Base-by-base conservation (phyloP, 2,113 vertebrate genomes). In the Microtus montanus region DNA sequence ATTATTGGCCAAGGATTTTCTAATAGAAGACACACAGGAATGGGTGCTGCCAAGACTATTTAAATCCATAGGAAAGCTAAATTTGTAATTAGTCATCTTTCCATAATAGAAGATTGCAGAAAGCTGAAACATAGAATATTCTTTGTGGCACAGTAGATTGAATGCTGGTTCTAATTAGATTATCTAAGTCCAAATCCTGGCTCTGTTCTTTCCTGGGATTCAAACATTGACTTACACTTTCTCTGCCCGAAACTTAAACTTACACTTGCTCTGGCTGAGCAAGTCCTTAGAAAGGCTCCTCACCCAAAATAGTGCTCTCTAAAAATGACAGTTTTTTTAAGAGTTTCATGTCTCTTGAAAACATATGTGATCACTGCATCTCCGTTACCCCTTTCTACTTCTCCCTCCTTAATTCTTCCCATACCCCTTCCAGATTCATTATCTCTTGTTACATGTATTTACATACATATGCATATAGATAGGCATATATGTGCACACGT, bases 1-100 rank as follows among this genome's bases (percentile, higher is more conserved):
- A 84, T 87, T 95, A 26, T 78, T 93, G 92, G 87, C 87, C 41
- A 92, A 68, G 70, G 92, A 7, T 87, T 96, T 83, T 49, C 71
- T 87, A 41, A 77, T 24, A 71, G 22, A 71, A 94, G 58, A 49
- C 68, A 74, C 58, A 74, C 54, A 52, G 58, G 41, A 64, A 74
- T 35, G 61, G 22, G 8, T 33, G 78, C 74, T 68, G 75, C 44
- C 68, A 92, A 95, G 9, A 52, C 24, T 78, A 38, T 64, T 94
- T 85, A 82, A 61, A 61, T 83, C 77, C 92, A 63, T 89, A 41
- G n/a, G 84, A 83, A 58, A 61, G 64, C 64, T 47, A 44, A 3
- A 49, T 83, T 84, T 52, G 17, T 93, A 93, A 71, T 95, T 79
- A 94, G 79, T 17, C 47, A 33, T 89, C 35, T 79, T 86, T 84